These are phyloP conservation scores for Oreochromis tanganicae DNA, from an alignment of 2,113 vertebrate genomes.

Conservation along the genomic window DNA sequence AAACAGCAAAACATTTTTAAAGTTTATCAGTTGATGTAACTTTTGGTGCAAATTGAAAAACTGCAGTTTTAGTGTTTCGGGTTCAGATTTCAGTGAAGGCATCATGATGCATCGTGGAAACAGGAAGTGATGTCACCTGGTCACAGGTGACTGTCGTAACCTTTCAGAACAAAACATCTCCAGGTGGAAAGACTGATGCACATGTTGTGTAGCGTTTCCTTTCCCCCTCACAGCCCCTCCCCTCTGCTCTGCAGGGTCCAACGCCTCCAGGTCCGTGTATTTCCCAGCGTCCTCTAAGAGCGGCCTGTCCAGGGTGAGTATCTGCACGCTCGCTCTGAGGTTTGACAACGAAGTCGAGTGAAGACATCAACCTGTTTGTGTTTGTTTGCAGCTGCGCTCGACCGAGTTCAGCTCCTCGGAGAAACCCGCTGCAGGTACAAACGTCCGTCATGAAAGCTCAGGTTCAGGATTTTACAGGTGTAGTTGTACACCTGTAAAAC, in stretches of 20 bases:
- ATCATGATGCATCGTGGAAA: rapidly evolving
- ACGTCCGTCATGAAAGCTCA: rapidly evolving
- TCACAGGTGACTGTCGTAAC: neutral
- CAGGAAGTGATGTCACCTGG: neutral
- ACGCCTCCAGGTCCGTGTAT: slow-evolving; percentile 67
- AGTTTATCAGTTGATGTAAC: neutral
- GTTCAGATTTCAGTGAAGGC: neutral
- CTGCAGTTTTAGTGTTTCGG: neutral
- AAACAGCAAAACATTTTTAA: neutral
- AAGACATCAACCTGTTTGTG: neutral
- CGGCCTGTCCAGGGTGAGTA: slow-evolving; percentile 81
- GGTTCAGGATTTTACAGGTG: neutral
- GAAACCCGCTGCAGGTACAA: slow-evolving; percentile 42
- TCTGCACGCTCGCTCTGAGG: neutral
- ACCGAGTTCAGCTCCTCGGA: slow-evolving; percentile 79
- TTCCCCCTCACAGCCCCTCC: neutral
- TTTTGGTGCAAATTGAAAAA: neutral
- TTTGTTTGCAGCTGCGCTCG: slow-evolving; percentile 79
- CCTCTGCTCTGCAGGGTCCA: slow-evolving; percentile 60
- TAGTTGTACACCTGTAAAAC: neutral
- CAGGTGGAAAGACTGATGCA: neutral
- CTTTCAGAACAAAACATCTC: neutral
- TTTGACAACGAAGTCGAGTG: neutral
- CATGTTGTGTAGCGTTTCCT: neutral
- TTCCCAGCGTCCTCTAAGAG: slow-evolving; percentile 73